These are phyloP conservation scores for Agriopis leucophaearia DNA, from an alignment of 2,888 invertebrate genomes.

Conservation along the genomic window DNA sequence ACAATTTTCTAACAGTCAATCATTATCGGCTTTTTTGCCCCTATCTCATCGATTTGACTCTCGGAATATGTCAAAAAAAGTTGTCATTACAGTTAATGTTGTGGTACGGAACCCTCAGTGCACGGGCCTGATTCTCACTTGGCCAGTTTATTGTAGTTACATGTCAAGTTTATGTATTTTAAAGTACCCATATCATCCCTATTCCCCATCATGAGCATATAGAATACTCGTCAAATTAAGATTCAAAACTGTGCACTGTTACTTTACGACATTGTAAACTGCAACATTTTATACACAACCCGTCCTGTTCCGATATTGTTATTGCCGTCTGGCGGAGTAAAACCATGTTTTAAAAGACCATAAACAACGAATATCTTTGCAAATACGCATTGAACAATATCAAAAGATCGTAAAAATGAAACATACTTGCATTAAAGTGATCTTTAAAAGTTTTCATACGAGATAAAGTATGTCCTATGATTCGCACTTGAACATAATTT, in stretches of 20 bases:
- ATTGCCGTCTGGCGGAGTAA: constrained; percentile 5
- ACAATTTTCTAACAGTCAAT: too few species aligned
- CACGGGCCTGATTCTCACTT: too few species aligned
- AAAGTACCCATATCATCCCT: too few species aligned
- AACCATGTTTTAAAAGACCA: constrained; percentile 12
- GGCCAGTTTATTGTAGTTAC: too few species aligned
- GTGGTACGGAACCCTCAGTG: too few species aligned
- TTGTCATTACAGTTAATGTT: too few species aligned
- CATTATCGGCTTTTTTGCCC: too few species aligned
- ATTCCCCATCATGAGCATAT: too few species aligned
- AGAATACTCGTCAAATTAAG: too few species aligned
- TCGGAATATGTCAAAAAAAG: too few species aligned
- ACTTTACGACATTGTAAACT: background rate
- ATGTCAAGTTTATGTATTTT: too few species aligned
- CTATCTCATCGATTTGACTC: too few species aligned
- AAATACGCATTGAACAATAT: constrained; percentile 17
- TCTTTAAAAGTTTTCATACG: background rate
- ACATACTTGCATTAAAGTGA: constrained; percentile 2
- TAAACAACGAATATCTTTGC: constrained; percentile 9
- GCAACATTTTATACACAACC: background rate
- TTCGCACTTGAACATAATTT: background rate
- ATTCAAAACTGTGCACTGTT: background rate
- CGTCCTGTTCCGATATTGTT: constrained; percentile 7
- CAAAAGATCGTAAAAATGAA: constrained; percentile 15
- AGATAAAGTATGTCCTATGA: background rate